Evolutionary conservation across 2,113 vertebrate species (phyloP), one percentile per base, ranked within the genome.

Genomic region (Columbina picui): DNA sequence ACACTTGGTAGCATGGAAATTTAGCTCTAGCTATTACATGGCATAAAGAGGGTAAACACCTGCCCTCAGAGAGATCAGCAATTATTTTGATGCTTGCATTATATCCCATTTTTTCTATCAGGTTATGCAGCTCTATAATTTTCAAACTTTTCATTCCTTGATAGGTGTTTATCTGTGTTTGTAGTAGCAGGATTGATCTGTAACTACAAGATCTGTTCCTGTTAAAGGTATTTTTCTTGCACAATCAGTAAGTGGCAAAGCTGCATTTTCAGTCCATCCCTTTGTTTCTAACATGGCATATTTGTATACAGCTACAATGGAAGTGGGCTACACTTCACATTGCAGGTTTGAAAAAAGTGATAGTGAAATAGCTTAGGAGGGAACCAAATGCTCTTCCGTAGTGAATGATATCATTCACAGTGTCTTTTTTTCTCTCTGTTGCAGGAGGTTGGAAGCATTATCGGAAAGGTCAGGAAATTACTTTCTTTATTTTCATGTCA

Each of bases 401-500:
- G 65, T 5, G 4, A 87, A 83, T 74, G 0, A 0, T 64, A 70
- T 93, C 32, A 50, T 82, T 97, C 86, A 96, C 9, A 0, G 8
- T 95, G 50, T 93, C 77, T 92, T 73, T 83, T 90, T 78, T 96
- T 36, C 97, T 90, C 96, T 94, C 89, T 93, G 41, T 98, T 90
- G 70, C 97, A 99, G 99, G 99, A 99, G 97, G 99, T 99, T 68
- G 99, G 99, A 96, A 99, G 99, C 97, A 99, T 99, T 94, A 99
- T 99, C 79, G 99, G 99, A 85, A 99, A 99, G 99, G 99, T 99
- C 97, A 88, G 95, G 96, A 91, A 94, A 90, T 94, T 92, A 79
- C 56, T 88, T 97, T 92, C 41, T 59, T 34, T 93, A 63, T 78
- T 92, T 93, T 79, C 47, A 32, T 77, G 83, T 90, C 43, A 89